Percentiles rank a stretch among this genome's conserved stretches.
Conservation (phyloP, 2,113 vertebrate genomes). For the Gopherus flavomarginatus region DNA sequence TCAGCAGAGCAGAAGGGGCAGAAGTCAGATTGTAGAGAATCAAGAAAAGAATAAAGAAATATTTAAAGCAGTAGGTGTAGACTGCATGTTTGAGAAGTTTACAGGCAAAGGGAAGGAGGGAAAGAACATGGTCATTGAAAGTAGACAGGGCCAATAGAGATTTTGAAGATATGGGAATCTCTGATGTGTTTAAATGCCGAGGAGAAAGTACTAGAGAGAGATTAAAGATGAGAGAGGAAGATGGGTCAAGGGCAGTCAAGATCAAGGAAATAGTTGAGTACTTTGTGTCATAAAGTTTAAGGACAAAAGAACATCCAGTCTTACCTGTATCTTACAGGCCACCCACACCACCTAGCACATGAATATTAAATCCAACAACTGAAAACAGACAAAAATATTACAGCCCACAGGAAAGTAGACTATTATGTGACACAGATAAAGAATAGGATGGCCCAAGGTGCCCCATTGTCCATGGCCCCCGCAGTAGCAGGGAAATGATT, state of each 20-base stretch:
- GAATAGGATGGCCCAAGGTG: background rate
- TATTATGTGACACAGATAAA: background rate
- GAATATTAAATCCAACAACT: background rate
- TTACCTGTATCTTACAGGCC: background rate
- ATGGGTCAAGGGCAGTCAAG: background rate
- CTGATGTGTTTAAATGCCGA: background rate
- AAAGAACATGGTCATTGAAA: slow-evolving; percentile 6
- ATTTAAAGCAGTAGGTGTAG: background rate
- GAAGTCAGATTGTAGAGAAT: background rate
- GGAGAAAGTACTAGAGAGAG: background rate
- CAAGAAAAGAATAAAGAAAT: background rate
- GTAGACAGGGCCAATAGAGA: background rate
- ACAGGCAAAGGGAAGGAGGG: background rate
- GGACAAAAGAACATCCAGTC: background rate
- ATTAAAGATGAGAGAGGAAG: background rate
- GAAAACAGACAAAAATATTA: background rate
- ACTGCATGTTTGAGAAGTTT: background rate
- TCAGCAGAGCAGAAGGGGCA: slow-evolving; percentile 11
- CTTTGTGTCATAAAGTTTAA: background rate
- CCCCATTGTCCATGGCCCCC: background rate
- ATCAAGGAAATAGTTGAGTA: background rate
- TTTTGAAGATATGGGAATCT: background rate
- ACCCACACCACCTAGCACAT: background rate
- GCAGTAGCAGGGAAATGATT: background rate
- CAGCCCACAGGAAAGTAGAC: background rate